Evolutionary conservation across 2,888 invertebrate genomes (phyloP).

Genomic region (Elaeidobius kamerunicus): DNA sequence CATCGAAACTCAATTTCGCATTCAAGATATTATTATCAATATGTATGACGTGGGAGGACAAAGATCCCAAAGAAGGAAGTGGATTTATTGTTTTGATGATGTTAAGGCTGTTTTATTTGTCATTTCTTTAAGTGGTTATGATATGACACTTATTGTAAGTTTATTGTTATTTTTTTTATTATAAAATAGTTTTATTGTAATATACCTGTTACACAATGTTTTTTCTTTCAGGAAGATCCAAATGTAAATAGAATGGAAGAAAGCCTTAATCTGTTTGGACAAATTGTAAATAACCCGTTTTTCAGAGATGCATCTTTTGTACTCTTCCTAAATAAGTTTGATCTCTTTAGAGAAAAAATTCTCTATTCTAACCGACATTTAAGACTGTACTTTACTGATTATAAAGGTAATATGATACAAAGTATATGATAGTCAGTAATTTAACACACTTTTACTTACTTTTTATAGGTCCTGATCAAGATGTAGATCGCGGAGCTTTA

Average conservation of each 20-base stretch:
- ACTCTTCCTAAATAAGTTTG: slow-evolving; percentile 63
- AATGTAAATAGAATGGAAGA: slow-evolving; percentile 61
- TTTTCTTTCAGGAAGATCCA: slow-evolving; percentile 54
- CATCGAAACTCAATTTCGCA: slow-evolving; percentile 63
- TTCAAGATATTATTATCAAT: slow-evolving; percentile 57
- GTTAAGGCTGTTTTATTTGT: slow-evolving; percentile 63
- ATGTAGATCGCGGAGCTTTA: slow-evolving; percentile 61
- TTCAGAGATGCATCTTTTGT: slow-evolving; percentile 62
- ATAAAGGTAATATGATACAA: slow-evolving; percentile 48
- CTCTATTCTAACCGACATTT: slow-evolving; percentile 60
- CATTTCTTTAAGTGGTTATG: slow-evolving; percentile 63
- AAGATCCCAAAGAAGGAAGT: slow-evolving; percentile 61
- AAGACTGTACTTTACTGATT: slow-evolving; percentile 59
- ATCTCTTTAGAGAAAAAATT: slow-evolving; percentile 63
- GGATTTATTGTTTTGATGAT: slow-evolving; percentile 68
- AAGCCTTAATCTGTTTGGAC: slow-evolving; percentile 61
- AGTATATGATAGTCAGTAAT: background rate
- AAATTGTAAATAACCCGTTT: slow-evolving; percentile 63
- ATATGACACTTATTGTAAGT: slow-evolving; percentile 59
- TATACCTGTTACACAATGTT: background rate
- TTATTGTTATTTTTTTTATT: background rate
- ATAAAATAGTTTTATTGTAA: background rate
- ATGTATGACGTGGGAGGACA: slow-evolving; percentile 68
- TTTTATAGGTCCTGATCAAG: slow-evolving; percentile 56
- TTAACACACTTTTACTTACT: too few relatives aligned